Base-by-base conservation (phyloP, 2,797 vertebrate species). In the Esox lucius region DNA sequence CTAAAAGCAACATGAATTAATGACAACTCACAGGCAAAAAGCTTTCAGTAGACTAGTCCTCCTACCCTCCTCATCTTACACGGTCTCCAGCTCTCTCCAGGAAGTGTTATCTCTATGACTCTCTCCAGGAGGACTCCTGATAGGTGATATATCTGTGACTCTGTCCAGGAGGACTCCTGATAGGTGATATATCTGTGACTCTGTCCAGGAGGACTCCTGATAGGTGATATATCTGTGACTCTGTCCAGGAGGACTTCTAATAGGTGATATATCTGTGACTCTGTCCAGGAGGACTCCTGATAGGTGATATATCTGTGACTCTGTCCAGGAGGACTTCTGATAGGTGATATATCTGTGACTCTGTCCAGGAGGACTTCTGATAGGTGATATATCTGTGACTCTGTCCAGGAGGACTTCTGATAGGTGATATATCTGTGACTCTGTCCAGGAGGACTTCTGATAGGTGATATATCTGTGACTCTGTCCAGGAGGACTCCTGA, bases 1-100 rank as follows among this genome's bases (percentile, higher is more conserved):
- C 78, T 86, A 81, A 89, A 88, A 86, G 80, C 13, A 28, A 70
- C 35, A 70, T 76, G 81, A 87, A 88, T 88, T 80, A 87, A 87
- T 88, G 70, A 83, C 39, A 76, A 69, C 79, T 88, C 78, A 67
- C 78, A 80, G 83, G 84, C 83, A 84, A 87, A 84, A 83, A 76
- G 84, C 87, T 87, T 86, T 87, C 81, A 84, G 84, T 81, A 83
- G 71, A 76, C 80, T 80, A 78, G 46, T 49, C 5, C 84, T 86
- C 73, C 75, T 83, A 59, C 19, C 17, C 85, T 87, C 74, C 75
- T 85, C 84, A 80, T 81, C 28, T 17, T 26, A 1, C 26, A 6
- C n/a, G n/a, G 28, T 33, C 22, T 2, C 28, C 42, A 17, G 24
- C 62, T 59, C 26, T 62, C 16, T 33, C 4, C 26, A 5, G 42